phyloP scores from a whole-genome alignment of 2,797 vertebrate species.

The Nyctalus aviator region DNA sequence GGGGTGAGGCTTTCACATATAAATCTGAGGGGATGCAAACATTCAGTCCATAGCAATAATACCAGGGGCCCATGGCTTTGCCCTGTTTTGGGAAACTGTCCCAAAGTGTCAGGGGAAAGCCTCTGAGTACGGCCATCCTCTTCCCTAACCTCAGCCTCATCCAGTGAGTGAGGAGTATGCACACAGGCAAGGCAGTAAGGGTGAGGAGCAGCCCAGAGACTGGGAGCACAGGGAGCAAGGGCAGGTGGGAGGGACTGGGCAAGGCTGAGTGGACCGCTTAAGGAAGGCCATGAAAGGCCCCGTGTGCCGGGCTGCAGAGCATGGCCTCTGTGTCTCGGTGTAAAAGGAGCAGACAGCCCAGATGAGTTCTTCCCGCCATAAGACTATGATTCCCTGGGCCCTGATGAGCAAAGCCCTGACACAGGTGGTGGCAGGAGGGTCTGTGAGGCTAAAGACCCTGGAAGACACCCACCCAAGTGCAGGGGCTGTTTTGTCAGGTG shows the following conservation, averaged over 20 bases:
- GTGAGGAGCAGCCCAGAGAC: not conserved
- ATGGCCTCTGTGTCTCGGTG: not conserved
- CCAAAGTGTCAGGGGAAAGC: not conserved
- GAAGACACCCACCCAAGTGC: not conserved
- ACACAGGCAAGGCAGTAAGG: not conserved
- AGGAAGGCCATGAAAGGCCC: not conserved
- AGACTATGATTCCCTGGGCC: not conserved
- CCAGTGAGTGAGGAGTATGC: fast-evolving
- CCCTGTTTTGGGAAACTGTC: not conserved
- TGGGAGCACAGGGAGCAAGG: not conserved
- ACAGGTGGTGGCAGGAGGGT: not conserved
- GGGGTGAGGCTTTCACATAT: not conserved
- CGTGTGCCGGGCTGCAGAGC: fast-evolving
- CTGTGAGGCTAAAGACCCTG: not conserved
- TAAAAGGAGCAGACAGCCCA: not conserved
- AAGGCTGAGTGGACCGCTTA: not conserved
- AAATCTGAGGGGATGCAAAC: not conserved
- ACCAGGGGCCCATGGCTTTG: not conserved
- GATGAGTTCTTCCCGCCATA: not conserved
- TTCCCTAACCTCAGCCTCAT: not conserved
- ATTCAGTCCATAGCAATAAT: not conserved
- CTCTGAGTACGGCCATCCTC: not conserved
- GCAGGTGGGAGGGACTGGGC: too few relatives aligned
- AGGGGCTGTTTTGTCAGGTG: not conserved
- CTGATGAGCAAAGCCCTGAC: not conserved